Conservation (phyloP, 1,140 invertebrate genomes). For the Eufriesea mexicana region DNA sequence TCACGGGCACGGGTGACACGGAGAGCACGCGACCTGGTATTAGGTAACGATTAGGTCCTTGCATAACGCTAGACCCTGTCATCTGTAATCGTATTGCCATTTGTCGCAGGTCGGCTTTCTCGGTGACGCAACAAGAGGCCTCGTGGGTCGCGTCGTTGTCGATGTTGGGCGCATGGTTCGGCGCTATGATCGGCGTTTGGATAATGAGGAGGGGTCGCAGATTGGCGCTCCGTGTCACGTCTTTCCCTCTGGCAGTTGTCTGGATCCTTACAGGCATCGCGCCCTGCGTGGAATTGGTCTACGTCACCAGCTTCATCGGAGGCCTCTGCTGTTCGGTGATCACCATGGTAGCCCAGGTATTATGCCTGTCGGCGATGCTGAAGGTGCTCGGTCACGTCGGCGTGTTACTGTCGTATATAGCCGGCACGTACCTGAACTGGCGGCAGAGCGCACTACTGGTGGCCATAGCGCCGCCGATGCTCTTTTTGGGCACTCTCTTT, state of each 20-base stretch:
- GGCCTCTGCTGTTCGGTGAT: constrained; percentile 91
- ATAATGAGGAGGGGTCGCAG: constrained; percentile 89
- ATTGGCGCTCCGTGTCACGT: constrained; percentile 86
- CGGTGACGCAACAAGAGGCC: constrained; percentile 88
- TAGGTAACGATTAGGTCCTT: constrained; percentile 15
- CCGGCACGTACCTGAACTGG: constrained; percentile 92
- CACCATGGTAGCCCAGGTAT: constrained; percentile 90
- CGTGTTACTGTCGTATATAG: constrained; percentile 90
- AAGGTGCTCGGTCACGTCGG: constrained; percentile 94
- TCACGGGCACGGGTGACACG: not conserved
- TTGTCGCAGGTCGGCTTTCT: constrained; percentile 82
- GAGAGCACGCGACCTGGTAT: not conserved
- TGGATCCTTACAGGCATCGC: constrained; percentile 91
- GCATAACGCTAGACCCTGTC: constrained; percentile 16
- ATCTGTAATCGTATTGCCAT: constrained; percentile 37
- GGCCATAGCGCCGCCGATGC: constrained; percentile 87
- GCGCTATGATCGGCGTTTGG: constrained; percentile 88
- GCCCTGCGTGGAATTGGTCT: constrained; percentile 89
- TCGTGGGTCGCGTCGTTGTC: constrained; percentile 92
- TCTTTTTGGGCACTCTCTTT: constrained; percentile 87
- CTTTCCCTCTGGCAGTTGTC: constrained; percentile 87
- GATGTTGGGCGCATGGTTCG: constrained; percentile 90
- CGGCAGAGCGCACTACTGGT: constrained; percentile 89
- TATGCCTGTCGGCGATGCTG: constrained; percentile 90
- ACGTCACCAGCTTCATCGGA: constrained; percentile 89